Evolutionary conservation across 2,113 vertebrate genomes (phyloP).

Genomic region (rat (Rattus norvegicus)): GRCr8 NC_086037.1:11888001-11888500

Average conservation of each 20-base stretch:
- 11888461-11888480: accelerated
- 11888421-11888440: no score
- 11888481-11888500: background rate
- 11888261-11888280: background rate
- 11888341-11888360: background rate
- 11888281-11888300: background rate
- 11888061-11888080: background rate
- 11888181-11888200: accelerated
- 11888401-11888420: background rate
- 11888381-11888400: background rate
- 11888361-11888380: background rate
- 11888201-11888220: accelerated
- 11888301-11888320: no score
- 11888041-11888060: background rate
- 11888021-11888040: no score
- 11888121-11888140: background rate
- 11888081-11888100: background rate
- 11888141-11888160: background rate
- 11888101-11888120: background rate
- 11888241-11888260: background rate
- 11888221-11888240: accelerated
- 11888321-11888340: background rate
- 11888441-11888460: background rate
- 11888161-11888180: background rate
- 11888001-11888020: background rate